These are phyloP conservation scores for Falco cherrug DNA, from an alignment of 2,797 vertebrate genomes.

Conservation along the genomic window DNA sequence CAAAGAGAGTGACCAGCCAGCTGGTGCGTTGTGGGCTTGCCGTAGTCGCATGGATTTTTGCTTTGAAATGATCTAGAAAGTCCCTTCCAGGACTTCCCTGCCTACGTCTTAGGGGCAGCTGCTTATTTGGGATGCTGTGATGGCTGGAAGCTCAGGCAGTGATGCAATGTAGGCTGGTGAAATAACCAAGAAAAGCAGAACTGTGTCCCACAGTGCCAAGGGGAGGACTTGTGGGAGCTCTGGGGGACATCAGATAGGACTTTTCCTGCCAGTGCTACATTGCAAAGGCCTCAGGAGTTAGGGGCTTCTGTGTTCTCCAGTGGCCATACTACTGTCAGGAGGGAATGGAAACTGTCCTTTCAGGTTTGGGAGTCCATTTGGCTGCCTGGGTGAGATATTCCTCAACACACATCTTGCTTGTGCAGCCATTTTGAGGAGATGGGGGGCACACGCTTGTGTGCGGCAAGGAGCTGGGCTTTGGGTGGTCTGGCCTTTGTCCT, in stretches of 20 bases:
- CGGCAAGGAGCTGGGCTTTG: neutral
- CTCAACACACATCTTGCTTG: neutral
- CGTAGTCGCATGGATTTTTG: neutral
- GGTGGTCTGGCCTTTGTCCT: neutral
- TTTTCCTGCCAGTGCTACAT: neutral
- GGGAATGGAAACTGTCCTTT: neutral
- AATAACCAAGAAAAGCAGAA: neutral
- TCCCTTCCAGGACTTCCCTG: neutral
- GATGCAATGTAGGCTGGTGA: neutral
- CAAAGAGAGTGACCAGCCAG: neutral
- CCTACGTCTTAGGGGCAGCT: accelerated
- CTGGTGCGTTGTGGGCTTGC: neutral
- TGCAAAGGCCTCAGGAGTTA: neutral
- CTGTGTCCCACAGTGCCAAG: accelerated
- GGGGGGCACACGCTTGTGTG: neutral
- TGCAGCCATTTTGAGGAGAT: accelerated
- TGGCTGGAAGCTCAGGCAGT: neutral
- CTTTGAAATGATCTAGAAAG: neutral
- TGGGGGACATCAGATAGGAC: neutral
- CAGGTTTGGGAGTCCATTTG: neutral
- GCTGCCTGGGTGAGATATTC: neutral
- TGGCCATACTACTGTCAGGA: neutral
- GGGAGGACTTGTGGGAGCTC: neutral
- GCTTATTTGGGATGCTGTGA: neutral
- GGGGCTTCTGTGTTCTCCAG: neutral